Conservation (phyloP, 2,888 invertebrate species). For the Lepidochrysops patricia region DNA sequence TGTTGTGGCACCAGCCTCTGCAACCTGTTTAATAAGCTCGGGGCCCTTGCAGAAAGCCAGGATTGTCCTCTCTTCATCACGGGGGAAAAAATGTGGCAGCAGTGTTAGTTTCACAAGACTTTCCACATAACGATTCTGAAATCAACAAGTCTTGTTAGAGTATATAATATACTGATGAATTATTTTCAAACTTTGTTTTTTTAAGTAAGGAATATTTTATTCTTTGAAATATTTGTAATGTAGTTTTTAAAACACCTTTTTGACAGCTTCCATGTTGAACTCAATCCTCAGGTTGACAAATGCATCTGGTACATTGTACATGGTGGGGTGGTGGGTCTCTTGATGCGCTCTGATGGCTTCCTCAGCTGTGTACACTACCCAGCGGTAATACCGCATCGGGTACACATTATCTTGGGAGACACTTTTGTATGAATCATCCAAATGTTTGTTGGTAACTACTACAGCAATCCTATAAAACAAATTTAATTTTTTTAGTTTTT, state of each 20-base stretch:
- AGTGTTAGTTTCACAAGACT: conserved; percentile 79
- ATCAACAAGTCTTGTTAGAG: not conserved
- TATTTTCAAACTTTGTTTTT: too few species aligned
- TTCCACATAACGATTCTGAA: conserved; percentile 79
- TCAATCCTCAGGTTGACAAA: conserved; percentile 81
- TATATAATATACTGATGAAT: not conserved
- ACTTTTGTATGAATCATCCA: conserved; percentile 72
- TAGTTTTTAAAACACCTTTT: conserved; percentile 76
- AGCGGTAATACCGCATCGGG: conserved; percentile 78
- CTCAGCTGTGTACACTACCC: conserved; percentile 76
- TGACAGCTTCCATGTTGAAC: conserved; percentile 84
- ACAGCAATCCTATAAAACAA: conserved; percentile 39
- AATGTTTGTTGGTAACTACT: conserved; percentile 63
- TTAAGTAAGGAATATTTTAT: too few species aligned
- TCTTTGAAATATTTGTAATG: too few species aligned
- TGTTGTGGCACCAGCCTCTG: conserved; percentile 80
- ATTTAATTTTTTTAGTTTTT: too few species aligned
- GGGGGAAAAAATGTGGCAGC: conserved; percentile 81
- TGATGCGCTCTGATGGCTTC: conserved; percentile 86
- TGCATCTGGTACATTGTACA: conserved; percentile 85
- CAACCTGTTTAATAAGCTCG: conserved; percentile 74
- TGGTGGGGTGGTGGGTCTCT: conserved; percentile 87
- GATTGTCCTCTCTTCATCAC: conserved; percentile 79
- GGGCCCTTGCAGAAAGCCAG: conserved; percentile 83
- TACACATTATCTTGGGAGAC: conserved; percentile 65